Evolutionary conservation across 2,888 invertebrate species (phyloP).

Genomic region (Choristoneura rosaceana): DNA sequence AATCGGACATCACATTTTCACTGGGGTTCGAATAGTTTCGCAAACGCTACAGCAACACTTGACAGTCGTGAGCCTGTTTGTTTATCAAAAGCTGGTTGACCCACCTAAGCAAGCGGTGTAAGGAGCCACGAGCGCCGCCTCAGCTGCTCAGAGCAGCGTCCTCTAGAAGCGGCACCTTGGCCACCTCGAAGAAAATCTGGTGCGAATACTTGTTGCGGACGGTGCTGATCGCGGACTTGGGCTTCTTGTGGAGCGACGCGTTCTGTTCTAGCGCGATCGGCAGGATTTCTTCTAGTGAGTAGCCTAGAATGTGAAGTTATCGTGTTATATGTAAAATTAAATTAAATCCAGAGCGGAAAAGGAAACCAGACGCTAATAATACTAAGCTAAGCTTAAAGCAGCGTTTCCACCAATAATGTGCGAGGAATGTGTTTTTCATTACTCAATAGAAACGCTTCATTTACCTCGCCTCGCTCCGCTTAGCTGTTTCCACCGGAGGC

Average conservation of each 20-base stretch:
- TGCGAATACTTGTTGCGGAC: constrained; percentile 97
- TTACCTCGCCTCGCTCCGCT: no score
- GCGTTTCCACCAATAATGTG: no score
- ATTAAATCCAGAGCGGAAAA: no score
- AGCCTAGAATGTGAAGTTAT: constrained; percentile 83
- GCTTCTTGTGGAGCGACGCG: constrained; percentile 90
- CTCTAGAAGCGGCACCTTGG: constrained; percentile 89
- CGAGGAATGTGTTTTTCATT: no score
- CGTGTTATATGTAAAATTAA: no score
- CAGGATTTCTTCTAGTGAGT: constrained; percentile 90
- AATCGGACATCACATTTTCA: neutral
- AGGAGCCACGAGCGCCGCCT: constrained; percentile 61
- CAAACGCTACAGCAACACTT: neutral
- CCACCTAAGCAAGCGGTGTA: constrained; percentile 68
- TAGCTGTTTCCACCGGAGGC: no score
- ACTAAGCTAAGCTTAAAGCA: no score
- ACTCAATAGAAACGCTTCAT: no score
- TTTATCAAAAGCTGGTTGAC: constrained; percentile 61
- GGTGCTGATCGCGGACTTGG: constrained; percentile 92
- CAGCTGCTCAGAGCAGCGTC: constrained; percentile 72
- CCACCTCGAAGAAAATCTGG: constrained; percentile 96
- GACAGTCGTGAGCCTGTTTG: neutral
- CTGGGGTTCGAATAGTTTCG: constrained; percentile 4
- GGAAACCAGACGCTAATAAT: no score
- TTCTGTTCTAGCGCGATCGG: constrained; percentile 90